Evolutionary conservation across 2,888 invertebrate species (phyloP).

Genomic region (Cephus sareptanus): DNA sequence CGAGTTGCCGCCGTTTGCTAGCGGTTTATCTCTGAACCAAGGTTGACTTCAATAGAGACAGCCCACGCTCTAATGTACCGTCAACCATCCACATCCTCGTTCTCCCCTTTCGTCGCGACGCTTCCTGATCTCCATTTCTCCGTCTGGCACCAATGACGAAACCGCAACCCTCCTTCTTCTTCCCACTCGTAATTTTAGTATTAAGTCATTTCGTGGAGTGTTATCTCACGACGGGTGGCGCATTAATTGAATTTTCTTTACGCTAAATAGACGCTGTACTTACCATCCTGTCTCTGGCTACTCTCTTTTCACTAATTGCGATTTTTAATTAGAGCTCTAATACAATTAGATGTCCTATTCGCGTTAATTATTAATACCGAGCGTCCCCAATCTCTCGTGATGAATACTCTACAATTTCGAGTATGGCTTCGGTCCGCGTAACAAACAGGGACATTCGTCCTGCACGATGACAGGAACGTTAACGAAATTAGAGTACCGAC

Average conservation of each 20-base stretch:
- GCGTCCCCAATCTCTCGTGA: slow-evolving; percentile 24
- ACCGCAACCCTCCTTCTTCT: neutral
- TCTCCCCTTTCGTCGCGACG: neutral
- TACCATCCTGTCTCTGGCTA: neutral
- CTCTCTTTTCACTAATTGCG: slow-evolving; percentile 38
- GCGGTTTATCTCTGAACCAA: neutral
- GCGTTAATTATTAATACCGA: slow-evolving; percentile 43
- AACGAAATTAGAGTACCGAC: neutral
- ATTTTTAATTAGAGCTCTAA: slow-evolving; percentile 52
- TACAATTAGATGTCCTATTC: slow-evolving; percentile 41
- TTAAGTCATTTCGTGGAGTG: slow-evolving; percentile 39
- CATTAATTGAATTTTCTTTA: slow-evolving; percentile 49
- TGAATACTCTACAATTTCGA: slow-evolving; percentile 38
- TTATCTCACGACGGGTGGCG: slow-evolving; percentile 30
- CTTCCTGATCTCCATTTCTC: neutral
- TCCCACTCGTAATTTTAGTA: slow-evolving; percentile 32
- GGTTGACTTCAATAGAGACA: neutral
- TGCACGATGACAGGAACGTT: neutral
- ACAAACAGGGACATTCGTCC: slow-evolving; percentile 6
- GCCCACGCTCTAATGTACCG: neutral
- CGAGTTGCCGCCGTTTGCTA: neutral
- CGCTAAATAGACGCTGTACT: slow-evolving; percentile 27
- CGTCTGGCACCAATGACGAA: neutral
- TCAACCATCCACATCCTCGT: neutral
- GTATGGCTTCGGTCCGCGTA: neutral